A percentile compares a stretch with the other conserved stretches of the same genome.
These are phyloP conservation scores for Serrognathus titanus DNA, from an alignment of 2,888 invertebrate genomes.

Conservation along the genomic window DNA sequence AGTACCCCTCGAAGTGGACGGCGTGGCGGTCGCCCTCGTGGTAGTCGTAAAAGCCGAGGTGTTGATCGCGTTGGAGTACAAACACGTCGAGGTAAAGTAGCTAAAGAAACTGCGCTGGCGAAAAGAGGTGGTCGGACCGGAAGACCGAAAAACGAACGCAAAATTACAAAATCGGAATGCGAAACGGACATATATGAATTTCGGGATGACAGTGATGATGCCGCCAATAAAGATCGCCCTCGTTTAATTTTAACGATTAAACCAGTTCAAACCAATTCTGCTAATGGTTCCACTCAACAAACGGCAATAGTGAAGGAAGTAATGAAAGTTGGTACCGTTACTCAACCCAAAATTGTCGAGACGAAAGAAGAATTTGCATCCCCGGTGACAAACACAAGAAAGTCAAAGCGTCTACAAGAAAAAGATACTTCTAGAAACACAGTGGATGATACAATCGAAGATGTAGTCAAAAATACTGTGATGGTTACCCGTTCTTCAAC, in stretches of 20 bases:
- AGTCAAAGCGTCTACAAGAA: conserved; percentile 76
- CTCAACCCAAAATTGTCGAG: conserved; percentile 17
- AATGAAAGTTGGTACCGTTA: conserved; percentile 12
- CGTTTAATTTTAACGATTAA: conserved; percentile 80
- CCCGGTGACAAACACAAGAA: conserved; percentile 68
- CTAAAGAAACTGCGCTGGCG: conserved; percentile 33
- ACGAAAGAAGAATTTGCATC: conserved; percentile 59
- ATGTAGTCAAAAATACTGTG: conserved; percentile 71
- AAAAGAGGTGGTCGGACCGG: conserved; percentile 50
- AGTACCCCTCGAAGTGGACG: conserved; percentile 22
- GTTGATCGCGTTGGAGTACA: conserved; percentile 51
- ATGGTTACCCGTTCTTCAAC: conserved; percentile 44
- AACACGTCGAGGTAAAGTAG: conserved; percentile 54
- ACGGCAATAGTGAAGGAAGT: conserved; percentile 51
- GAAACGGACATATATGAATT: conserved; percentile 86
- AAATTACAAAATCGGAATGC: conserved; percentile 54
- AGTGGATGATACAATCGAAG: conserved; percentile 86
- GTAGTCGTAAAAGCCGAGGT: conserved; percentile 43
- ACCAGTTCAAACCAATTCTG: conserved; percentile 55
- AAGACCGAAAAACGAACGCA: conserved; percentile 55
- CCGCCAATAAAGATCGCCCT: conserved; percentile 59
- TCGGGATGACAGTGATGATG: conserved; percentile 82
- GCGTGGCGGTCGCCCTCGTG: conserved; percentile 24
- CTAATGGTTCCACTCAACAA: conserved; percentile 25
- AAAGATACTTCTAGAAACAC: conserved; percentile 72